Evolutionary conservation across 2,113 vertebrate genomes (phyloP), one percentile per base, ranked within the genome.

Genomic region (Promerops cafer): DNA sequence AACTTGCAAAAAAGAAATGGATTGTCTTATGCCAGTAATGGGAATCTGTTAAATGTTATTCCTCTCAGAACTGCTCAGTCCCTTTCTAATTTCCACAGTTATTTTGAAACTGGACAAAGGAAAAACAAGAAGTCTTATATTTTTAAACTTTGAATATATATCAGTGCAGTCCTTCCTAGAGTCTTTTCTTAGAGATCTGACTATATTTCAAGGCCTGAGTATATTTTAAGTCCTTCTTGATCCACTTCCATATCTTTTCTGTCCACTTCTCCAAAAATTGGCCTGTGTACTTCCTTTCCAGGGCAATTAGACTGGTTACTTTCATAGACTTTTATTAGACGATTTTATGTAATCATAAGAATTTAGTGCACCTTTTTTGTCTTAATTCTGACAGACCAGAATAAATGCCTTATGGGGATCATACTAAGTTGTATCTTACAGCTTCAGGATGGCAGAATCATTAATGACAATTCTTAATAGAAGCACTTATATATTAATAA

Each of bases 401-500:
- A 93, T 13, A 93, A 90, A 91, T 80, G 75, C 40, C 54, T 91
- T 90, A 28, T 14, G 40, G 35, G 40, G 50, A 85, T 93, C 66
- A 77, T 75, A 68, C 56, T 47, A 83, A 86, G 79, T 76, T 93
- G 65, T 69, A 64, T 52, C 91, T 77, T 93, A 90, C 82, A 83
- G 82, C 63, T 90, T 83, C 60, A 75, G 39, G 52, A 96, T 52
- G 82, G 82, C 87, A 87, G 66, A 75, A 95, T 96, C 91, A 94
- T 94, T 95, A 96, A 94, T 74, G 89, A 96, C 50, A 88, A 90
- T 63, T 80, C 92, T 93, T 95, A 95, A 97, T 70, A 97, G 85
- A 93, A 93, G 81, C 84, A 96, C 70, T 93, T 96, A 50, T 89
- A 83, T 94, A 96, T 97, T 91, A 93, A 97, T 96, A 96, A 96